Evolutionary conservation across 1,140 invertebrate species (phyloP).

Genomic region (Drosophila serrata): DNA sequence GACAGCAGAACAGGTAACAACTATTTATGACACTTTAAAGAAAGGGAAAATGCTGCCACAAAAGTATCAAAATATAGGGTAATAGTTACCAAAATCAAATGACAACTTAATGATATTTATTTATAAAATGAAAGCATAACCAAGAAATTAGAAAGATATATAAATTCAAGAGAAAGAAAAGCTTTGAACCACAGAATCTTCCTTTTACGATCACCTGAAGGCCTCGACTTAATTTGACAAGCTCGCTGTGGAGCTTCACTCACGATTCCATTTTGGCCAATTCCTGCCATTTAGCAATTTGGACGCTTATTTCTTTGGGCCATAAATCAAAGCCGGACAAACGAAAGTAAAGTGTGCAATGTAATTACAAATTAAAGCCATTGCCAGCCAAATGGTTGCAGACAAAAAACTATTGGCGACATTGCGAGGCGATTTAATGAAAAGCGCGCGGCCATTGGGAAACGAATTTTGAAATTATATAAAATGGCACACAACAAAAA

Average conservation of each 20-base stretch:
- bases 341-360: conserved; percentile 77
- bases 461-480: conserved; percentile 78
- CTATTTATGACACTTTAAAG: conserved; percentile 20
- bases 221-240: conserved; percentile 37
- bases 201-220: conserved; percentile 27
- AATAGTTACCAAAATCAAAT: neutral
- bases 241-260: conserved; percentile 50
- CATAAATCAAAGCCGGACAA: conserved; percentile 77
- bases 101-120: neutral
- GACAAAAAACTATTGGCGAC: conserved; percentile 64
- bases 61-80: neutral
- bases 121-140: neutral
- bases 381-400: conserved; percentile 26
- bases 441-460: conserved; percentile 73
- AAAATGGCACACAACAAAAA: conserved; percentile 52
- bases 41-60: neutral
- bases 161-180: conserved; percentile 6
- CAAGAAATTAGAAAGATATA: neutral
- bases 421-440: conserved; percentile 74
- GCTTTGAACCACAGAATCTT: conserved; percentile 15
- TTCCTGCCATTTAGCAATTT: conserved; percentile 60
- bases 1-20: conserved; percentile 31
- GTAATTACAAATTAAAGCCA: conserved; percentile 80
- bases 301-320: conserved; percentile 53
- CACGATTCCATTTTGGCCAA: conserved; percentile 73